These are phyloP conservation scores for Gastrophysa polygoni DNA, from an alignment of 2,888 invertebrate genomes.

Conservation along the genomic window DNA sequence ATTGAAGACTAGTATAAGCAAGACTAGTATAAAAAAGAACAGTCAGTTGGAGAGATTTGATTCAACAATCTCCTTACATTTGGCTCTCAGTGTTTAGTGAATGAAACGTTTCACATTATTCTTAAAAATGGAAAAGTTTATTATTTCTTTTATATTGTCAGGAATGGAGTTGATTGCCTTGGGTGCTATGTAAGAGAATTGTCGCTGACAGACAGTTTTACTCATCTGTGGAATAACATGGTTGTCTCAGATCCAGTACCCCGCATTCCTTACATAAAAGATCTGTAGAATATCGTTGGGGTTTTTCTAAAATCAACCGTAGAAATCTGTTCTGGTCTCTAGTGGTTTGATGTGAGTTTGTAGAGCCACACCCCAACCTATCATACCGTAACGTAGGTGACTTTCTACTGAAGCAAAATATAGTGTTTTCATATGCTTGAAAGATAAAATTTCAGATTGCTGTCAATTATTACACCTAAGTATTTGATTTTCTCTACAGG, in stretches of 20 bases:
- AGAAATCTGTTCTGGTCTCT: neutral
- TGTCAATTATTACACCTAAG: neutral
- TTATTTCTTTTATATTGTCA: too few relatives aligned
- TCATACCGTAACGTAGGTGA: neutral
- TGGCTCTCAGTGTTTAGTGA: too few relatives aligned
- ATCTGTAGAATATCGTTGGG: neutral
- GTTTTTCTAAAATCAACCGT: neutral
- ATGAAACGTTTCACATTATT: too few relatives aligned
- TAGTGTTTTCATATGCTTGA: neutral
- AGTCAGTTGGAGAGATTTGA: too few relatives aligned
- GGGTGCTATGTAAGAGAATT: too few relatives aligned
- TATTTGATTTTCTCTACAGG: slow-evolving; percentile 1
- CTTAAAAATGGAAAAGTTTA: too few relatives aligned
- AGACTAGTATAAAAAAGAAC: too few relatives aligned
- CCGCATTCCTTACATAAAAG: neutral
- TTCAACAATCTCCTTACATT: too few relatives aligned
- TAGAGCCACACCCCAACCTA: neutral
- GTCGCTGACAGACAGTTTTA: too few relatives aligned
- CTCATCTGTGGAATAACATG: too few relatives aligned
- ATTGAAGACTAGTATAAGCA: too few relatives aligned
- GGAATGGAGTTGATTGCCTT: too few relatives aligned
- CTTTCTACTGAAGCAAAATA: neutral
- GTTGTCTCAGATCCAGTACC: neutral
- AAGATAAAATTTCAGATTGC: neutral
- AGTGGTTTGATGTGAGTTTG: neutral